These are phyloP conservation scores for Indri indri DNA, from an alignment of 2,113 vertebrate genomes.

Conservation along the genomic window DNA sequence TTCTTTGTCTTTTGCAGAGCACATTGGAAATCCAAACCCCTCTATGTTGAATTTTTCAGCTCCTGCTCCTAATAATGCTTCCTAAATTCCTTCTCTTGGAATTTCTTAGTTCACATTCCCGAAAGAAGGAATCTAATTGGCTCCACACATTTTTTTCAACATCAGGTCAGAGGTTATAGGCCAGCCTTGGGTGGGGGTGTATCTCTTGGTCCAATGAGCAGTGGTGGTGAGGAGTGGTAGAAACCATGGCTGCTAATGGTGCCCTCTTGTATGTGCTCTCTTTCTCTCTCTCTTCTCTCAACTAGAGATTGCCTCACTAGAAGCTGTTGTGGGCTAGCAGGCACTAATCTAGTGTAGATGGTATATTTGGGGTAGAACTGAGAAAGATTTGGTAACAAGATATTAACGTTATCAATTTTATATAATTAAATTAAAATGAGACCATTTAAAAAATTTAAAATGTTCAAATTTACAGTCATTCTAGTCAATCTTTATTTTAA, in stretches of 20 bases:
- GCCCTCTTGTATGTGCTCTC: rapidly evolving
- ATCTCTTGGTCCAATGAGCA: neutral
- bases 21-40: neutral
- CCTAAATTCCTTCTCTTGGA: neutral
- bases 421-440: constrained; percentile 25
- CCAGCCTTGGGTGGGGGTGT: neutral
- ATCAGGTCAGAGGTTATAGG: neutral
- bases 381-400: neutral
- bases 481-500: neutral
- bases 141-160: neutral
- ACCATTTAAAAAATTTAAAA: neutral
- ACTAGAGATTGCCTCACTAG: neutral
- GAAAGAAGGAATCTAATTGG: neutral
- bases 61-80: neutral
- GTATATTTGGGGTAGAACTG: neutral
- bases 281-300: neutral
- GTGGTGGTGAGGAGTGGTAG: neutral
- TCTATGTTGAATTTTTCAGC: neutral
- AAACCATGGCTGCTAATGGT: neutral
- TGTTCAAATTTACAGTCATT: constrained; percentile 12
- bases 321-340: neutral
- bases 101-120: constrained; percentile 6
- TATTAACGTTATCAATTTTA: neutral
- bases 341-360: neutral
- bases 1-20: neutral